Percentiles rank a stretch among this genome's conserved stretches.
These are phyloP conservation scores for Premnoplex brunnescens DNA, from an alignment of 2,797 vertebrate species.

Conservation along the genomic window DNA sequence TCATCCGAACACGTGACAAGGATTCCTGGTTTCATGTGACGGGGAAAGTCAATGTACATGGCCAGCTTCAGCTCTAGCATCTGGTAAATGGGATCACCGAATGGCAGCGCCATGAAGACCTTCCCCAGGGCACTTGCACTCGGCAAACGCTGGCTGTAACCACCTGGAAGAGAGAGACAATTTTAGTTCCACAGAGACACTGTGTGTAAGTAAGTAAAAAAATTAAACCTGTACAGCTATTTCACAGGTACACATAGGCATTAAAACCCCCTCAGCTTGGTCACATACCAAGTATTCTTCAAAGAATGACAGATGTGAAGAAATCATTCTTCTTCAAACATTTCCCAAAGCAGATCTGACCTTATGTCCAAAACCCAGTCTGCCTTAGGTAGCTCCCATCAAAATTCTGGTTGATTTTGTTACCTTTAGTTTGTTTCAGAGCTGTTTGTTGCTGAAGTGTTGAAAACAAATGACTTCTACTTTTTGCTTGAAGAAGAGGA, in stretches of 20 bases:
- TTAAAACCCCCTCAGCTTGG: background rate
- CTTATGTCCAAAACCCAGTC: background rate
- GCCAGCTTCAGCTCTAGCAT: slow-evolving; percentile 96
- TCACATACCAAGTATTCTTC: background rate
- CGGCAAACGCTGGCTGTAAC: slow-evolving; percentile 93
- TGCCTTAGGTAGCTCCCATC: background rate
- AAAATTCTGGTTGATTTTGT: background rate
- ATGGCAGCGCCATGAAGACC: slow-evolving; percentile 90
- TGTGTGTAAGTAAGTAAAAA: accelerated
- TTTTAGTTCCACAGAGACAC: background rate
- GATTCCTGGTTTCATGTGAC: slow-evolving; percentile 87
- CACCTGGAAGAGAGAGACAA: slow-evolving; percentile 77
- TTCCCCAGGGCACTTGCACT: slow-evolving; percentile 92
- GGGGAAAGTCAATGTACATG: slow-evolving; percentile 92
- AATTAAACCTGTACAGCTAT: background rate
- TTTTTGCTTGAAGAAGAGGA: background rate
- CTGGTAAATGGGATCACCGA: slow-evolving; percentile 88
- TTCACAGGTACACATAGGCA: background rate
- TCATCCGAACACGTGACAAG: slow-evolving; percentile 91
- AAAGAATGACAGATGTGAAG: background rate
- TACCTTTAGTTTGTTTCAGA: background rate
- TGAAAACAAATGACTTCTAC: background rate
- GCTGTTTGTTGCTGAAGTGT: background rate
- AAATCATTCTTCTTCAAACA: background rate
- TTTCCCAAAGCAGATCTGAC: background rate